These are phyloP conservation scores for Cylloceria caligata DNA, from an alignment of 2,888 invertebrate genomes.

Conservation along the genomic window DNA sequence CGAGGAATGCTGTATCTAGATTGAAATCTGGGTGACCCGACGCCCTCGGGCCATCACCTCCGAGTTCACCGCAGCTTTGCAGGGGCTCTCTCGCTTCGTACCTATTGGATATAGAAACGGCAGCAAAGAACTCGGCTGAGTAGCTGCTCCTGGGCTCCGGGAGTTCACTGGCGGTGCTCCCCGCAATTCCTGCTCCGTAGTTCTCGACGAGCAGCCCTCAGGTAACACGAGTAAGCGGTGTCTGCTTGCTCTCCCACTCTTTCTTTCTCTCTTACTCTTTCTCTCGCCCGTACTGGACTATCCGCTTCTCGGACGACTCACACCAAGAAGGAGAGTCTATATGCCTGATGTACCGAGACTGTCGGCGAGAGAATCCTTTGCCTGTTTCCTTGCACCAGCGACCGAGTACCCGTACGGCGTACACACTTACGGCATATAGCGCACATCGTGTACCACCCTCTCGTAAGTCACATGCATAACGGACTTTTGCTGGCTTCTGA, in stretches of 20 bases:
- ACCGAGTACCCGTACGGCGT: slow-evolving; percentile 54
- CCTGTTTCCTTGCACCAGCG: not conserved
- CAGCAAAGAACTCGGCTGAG: slow-evolving; percentile 60
- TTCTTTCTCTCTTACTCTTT: slow-evolving; percentile 7
- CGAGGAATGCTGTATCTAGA: slow-evolving; percentile 84
- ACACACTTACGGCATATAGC: slow-evolving; percentile 47
- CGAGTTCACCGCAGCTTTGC: slow-evolving; percentile 73
- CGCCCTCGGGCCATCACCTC: slow-evolving; percentile 83
- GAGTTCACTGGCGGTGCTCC: slow-evolving; percentile 48
- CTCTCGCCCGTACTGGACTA: slow-evolving; percentile 1
- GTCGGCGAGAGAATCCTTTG: slow-evolving; percentile 28
- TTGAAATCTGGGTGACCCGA: slow-evolving; percentile 84
- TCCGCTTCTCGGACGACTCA: slow-evolving; percentile 3
- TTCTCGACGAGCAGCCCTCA: slow-evolving; percentile 62
- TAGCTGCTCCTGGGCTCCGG: slow-evolving; percentile 63
- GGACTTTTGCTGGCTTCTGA: slow-evolving; percentile 9
- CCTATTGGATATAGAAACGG: slow-evolving; percentile 57
- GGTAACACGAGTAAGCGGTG: slow-evolving; percentile 58
- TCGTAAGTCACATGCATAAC: slow-evolving; percentile 14
- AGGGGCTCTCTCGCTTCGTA: slow-evolving; percentile 32
- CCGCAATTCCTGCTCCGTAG: slow-evolving; percentile 43
- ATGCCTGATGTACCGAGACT: slow-evolving; percentile 9
- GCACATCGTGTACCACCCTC: slow-evolving; percentile 18
- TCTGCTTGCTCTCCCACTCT: slow-evolving; percentile 41
- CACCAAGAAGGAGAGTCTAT: not conserved